These are phyloP conservation scores for Sinodicranocentrus sp. DNA, from an alignment of 2,888 invertebrate genomes.

Conservation along the genomic window DNA sequence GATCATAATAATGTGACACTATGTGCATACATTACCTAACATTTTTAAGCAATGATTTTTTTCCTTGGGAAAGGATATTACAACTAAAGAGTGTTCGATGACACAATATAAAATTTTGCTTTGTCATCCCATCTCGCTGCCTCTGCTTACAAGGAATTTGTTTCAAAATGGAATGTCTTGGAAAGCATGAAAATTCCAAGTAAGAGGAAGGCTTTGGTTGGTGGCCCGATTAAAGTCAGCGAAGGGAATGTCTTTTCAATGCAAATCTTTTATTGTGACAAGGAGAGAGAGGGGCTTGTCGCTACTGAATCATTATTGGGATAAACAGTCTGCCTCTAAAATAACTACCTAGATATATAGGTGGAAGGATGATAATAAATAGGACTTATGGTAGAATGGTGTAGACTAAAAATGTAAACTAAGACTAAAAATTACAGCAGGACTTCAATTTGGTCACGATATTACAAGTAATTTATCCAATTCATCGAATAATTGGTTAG, in stretches of 20 bases:
- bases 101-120: conserved; percentile 51
- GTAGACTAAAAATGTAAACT: no score
- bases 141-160: not conserved
- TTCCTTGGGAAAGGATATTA: not conserved
- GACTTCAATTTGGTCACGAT: conserved; percentile 55
- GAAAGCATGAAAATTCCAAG: conserved; percentile 54
- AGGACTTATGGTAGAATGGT: no score
- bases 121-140: conserved; percentile 39
- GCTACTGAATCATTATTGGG: not conserved
- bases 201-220: not conserved
- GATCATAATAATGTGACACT: conserved; percentile 47
- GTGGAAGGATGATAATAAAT: no score
- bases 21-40: conserved; percentile 38
- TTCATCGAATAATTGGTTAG: conserved; percentile 51
- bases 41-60: conserved; percentile 8
- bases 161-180: conserved; percentile 33
- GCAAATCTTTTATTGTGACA: conserved; percentile 28
- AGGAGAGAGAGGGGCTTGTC: conserved; percentile 23
- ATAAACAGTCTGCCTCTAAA: no score
- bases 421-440: conserved; percentile 24
- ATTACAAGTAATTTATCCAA: conserved; percentile 51
- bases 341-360: no score
- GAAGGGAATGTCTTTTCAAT: conserved; percentile 42
- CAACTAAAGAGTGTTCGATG: conserved; percentile 16
- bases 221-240: conserved; percentile 44